A percentile compares a stretch with the other conserved stretches of the same genome.
These are phyloP conservation scores for Mareca strepera DNA, from an alignment of 2,797 vertebrate genomes.

Conservation along the genomic window DNA sequence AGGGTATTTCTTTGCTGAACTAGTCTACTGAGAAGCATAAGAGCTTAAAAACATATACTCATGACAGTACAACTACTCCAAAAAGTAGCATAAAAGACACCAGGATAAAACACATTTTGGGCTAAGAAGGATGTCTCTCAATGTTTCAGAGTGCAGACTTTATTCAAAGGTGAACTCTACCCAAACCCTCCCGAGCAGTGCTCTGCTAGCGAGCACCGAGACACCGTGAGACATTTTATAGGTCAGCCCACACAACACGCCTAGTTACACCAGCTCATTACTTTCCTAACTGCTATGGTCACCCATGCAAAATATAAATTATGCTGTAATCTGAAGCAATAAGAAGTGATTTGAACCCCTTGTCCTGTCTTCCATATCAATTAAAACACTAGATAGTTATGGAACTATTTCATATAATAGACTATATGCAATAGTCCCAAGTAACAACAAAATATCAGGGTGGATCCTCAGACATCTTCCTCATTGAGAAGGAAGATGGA, in stretches of 20 bases:
- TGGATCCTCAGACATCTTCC: background rate
- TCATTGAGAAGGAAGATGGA: background rate
- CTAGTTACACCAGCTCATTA: background rate
- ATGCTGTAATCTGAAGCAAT: background rate
- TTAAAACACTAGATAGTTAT: background rate
- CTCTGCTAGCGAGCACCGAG: background rate
- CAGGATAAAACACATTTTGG: background rate
- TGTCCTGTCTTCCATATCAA: background rate
- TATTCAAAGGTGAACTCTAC: background rate
- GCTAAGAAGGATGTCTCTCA: background rate
- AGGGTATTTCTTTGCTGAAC: slow-evolving; percentile 34
- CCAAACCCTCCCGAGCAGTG: background rate
- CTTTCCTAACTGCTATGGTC: background rate
- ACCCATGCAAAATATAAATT: slow-evolving; percentile 18
- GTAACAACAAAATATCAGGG: background rate
- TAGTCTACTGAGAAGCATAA: slow-evolving; percentile 6
- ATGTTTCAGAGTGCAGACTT: rapidly evolving
- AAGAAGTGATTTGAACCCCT: background rate
- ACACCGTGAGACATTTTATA: background rate
- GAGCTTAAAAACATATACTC: slow-evolving; percentile 13
- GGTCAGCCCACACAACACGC: background rate
- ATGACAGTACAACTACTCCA: background rate
- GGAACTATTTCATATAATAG: background rate
- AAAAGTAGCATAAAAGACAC: background rate
- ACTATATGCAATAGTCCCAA: background rate